A percentile compares a stretch with the other conserved stretches of the same genome.
These are phyloP conservation scores for Acleris cristana DNA, from an alignment of 2,888 invertebrate genomes.

Conservation along the genomic window DNA sequence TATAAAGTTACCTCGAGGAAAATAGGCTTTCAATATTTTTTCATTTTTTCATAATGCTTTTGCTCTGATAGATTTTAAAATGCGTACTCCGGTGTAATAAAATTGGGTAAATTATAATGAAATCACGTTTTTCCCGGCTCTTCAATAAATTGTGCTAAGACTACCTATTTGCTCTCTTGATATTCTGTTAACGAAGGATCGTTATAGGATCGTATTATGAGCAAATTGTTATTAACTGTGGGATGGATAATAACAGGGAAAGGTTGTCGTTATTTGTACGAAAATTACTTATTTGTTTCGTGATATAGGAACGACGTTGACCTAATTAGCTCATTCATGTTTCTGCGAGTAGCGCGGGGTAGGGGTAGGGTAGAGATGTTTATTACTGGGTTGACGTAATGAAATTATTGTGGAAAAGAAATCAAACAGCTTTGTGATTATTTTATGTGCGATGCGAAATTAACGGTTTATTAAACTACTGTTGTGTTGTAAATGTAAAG, in stretches of 20 bases:
- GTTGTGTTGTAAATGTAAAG: too few relatives aligned
- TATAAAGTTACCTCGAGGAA: constrained; percentile 3
- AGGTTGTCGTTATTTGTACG: background rate
- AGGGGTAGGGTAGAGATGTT: too few relatives aligned
- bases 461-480: too few relatives aligned
- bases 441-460: too few relatives aligned
- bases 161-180: background rate
- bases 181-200: constrained; percentile 9
- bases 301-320: background rate
- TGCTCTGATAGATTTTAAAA: background rate
- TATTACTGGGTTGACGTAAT: too few relatives aligned
- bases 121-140: constrained; percentile 4
- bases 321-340: background rate
- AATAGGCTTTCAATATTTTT: background rate
- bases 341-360: background rate
- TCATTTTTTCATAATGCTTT: too few relatives aligned
- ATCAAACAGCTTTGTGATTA: too few relatives aligned
- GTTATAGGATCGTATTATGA: background rate
- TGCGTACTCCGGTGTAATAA: background rate
- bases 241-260: background rate
- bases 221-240: background rate
- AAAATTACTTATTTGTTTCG: background rate
- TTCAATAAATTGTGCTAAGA: constrained; percentile 5
- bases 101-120: constrained; percentile 3
- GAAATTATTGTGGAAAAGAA: too few relatives aligned